Evolutionary conservation across 2,113 vertebrate genomes (phyloP).

Genomic region (Callospermophilus lateralis): DNA sequence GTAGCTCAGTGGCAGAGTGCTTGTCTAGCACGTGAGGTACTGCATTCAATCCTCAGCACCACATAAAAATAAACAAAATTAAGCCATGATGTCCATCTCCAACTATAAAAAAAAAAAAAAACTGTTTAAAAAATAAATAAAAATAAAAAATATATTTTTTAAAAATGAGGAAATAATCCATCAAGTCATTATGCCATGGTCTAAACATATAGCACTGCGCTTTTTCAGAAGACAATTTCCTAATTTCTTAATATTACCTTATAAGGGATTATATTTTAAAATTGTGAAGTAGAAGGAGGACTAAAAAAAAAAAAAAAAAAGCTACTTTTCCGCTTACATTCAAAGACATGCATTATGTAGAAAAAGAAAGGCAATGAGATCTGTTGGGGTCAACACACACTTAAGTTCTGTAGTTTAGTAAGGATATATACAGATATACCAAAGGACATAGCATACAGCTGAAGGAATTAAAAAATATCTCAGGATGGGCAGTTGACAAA

Average conservation of each 20-base stretch:
- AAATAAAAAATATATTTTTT: too few species aligned
- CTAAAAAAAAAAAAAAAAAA: too few species aligned
- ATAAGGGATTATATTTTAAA: constrained; percentile 53
- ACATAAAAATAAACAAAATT: too few species aligned
- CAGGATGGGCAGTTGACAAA: not conserved
- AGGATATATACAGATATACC: not conserved
- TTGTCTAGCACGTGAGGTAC: too few species aligned
- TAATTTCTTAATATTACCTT: constrained; percentile 23
- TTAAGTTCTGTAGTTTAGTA: not conserved
- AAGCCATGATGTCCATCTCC: too few species aligned
- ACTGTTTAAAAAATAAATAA: too few species aligned
- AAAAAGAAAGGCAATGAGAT: not conserved
- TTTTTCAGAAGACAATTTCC: constrained; percentile 59
- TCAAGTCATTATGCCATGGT: not conserved
- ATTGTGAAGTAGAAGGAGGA: not conserved
- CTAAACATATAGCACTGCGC: constrained; percentile 3
- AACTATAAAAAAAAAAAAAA: too few species aligned
- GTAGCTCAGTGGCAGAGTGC: too few species aligned
- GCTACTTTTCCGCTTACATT: not conserved
- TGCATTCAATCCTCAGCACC: too few species aligned
- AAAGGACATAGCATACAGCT: not conserved
- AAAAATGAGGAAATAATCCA: constrained; percentile 38
- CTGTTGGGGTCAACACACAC: not conserved
- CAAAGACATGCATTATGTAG: not conserved
- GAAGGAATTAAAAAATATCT: not conserved